phyloP scores from a whole-genome alignment of 2,888 invertebrate species.

The Poecilobothrus nobilitatus region DNA sequence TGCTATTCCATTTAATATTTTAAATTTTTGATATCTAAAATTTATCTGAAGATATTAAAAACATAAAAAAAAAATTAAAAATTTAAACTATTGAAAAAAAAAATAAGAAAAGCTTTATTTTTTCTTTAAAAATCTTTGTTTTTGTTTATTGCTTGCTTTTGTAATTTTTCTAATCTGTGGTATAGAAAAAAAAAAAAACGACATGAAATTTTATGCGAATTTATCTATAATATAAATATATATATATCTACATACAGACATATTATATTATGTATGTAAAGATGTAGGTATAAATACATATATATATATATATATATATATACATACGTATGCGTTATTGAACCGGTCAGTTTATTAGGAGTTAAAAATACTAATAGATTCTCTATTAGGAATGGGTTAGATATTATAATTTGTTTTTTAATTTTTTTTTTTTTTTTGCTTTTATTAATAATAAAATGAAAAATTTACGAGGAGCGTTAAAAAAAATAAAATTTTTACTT shows the following conservation, averaged over 20 bases:
- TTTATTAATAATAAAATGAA: too few relatives aligned
- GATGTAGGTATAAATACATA: background rate
- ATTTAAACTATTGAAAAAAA: too few relatives aligned
- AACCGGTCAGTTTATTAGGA: background rate
- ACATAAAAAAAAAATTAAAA: too few relatives aligned
- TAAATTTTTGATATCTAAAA: too few relatives aligned
- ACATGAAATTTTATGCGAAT: background rate
- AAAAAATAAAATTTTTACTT: too few relatives aligned
- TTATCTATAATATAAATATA: background rate
- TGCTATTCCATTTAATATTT: too few relatives aligned
- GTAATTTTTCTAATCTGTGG: background rate
- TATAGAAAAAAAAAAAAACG: background rate
- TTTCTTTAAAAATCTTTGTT: background rate
- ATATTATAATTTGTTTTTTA: background rate
- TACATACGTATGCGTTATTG: background rate
- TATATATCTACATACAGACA: too few relatives aligned
- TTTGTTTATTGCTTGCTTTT: background rate
- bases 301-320: background rate
- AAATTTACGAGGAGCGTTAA: too few relatives aligned
- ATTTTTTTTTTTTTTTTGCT: background rate
- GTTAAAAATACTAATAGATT: constrained; percentile 1
- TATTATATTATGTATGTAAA: background rate
- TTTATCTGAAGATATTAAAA: too few relatives aligned
- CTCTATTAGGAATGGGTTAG: background rate
- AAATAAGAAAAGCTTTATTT: background rate